Evolutionary conservation across 1,140 invertebrate species (phyloP).

Genomic region (Campoletis sonorensis): DNA sequence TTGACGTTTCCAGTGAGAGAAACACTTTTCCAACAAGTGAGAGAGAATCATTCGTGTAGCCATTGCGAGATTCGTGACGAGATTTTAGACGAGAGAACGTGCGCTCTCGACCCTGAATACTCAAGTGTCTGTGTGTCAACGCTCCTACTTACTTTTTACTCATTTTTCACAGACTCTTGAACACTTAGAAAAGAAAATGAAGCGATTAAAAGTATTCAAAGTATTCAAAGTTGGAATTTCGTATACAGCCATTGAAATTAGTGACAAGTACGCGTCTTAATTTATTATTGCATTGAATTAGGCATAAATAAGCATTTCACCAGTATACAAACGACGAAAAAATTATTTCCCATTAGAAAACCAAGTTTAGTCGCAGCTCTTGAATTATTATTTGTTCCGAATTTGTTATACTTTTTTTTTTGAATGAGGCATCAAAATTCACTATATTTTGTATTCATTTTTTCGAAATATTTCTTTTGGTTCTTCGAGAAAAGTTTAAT

Average conservation of each 20-base stretch:
- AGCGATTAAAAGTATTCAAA: not conserved
- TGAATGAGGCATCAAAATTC: too few relatives aligned
- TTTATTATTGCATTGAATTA: too few relatives aligned
- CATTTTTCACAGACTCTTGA: not conserved
- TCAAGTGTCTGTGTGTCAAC: slow-evolving; percentile 5
- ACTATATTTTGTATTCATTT: too few relatives aligned
- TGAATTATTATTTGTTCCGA: too few relatives aligned
- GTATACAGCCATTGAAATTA: not conserved
- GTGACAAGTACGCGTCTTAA: too few relatives aligned
- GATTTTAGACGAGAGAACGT: slow-evolving; percentile 14
- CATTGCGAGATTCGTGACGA: not conserved
- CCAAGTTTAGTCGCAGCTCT: too few relatives aligned
- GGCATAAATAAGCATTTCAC: too few relatives aligned
- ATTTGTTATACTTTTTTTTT: too few relatives aligned
- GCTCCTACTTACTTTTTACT: not conserved
- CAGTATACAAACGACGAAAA: too few relatives aligned
- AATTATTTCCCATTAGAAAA: too few relatives aligned
- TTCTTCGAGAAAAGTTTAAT: too few relatives aligned
- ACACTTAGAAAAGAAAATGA: not conserved
- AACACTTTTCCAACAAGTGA: not conserved
- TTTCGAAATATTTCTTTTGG: too few relatives aligned
- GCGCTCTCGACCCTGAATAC: slow-evolving; percentile 2
- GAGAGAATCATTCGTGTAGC: not conserved
- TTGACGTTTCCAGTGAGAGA: not conserved
- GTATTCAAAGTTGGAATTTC: not conserved